phyloP scores from a whole-genome alignment of 1,140 invertebrate genomes.

The Diorhabda sublineata region DNA sequence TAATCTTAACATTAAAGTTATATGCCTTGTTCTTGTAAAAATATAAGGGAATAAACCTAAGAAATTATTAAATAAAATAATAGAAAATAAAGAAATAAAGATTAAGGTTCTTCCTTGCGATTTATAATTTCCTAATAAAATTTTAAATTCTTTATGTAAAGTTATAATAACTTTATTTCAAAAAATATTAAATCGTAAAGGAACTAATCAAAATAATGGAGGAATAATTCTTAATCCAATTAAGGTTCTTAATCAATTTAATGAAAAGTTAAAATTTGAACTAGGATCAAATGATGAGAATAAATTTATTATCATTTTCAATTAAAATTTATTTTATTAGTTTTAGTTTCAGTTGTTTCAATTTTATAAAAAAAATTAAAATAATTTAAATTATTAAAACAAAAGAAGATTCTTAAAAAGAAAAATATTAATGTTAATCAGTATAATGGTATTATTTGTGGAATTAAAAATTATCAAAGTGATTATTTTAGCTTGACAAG shows the following conservation, averaged over 20 bases:
- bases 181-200: constrained; percentile 48
- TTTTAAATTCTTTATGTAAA: constrained; percentile 54
- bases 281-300: constrained; percentile 54
- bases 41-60: constrained; percentile 63
- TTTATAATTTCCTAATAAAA: constrained; percentile 43
- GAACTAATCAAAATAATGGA: constrained; percentile 50
- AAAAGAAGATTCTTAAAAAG: constrained; percentile 49
- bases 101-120: constrained; percentile 49
- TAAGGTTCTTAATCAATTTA: constrained; percentile 55
- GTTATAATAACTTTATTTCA: constrained; percentile 48
- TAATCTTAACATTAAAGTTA: constrained; percentile 53
- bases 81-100: constrained; percentile 54
- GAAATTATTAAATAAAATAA: constrained; percentile 60
- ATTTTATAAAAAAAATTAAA: constrained; percentile 43
- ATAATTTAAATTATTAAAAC: constrained; percentile 51
- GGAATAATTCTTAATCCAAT: constrained; percentile 47
- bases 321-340: constrained; percentile 43
- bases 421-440: constrained; percentile 51
- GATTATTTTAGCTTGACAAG: constrained; percentile 56
- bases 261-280: constrained; percentile 46
- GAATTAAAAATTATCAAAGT: constrained; percentile 54
- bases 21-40: constrained; percentile 60
- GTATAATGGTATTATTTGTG: constrained; percentile 53
- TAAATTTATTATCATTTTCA: constrained; percentile 57
- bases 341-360: constrained; percentile 33